Conservation (phyloP, 2,888 invertebrate species). For the Dicranocentrus wangi region DNA sequence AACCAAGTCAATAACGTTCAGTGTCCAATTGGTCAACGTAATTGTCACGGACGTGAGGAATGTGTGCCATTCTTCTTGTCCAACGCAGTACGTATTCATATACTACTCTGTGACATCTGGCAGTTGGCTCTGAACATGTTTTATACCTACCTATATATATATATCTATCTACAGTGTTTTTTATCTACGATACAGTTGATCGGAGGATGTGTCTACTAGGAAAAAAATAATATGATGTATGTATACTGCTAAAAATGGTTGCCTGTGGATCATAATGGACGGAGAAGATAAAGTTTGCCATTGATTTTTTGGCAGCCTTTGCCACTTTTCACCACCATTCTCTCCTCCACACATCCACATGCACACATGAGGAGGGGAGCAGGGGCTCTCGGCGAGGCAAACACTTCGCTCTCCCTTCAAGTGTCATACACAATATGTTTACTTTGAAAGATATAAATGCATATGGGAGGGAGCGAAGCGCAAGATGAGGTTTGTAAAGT, state of each 20-base stretch:
- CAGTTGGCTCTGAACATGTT: too few species aligned
- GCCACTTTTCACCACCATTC: conserved; percentile 3
- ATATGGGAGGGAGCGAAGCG: not conserved
- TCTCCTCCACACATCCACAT: not conserved
- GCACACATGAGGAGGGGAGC: not conserved
- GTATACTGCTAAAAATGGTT: too few species aligned
- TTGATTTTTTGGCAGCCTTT: conserved; percentile 62
- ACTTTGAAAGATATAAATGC: not conserved
- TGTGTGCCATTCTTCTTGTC: conserved; percentile 32
- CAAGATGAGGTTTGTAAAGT: not conserved
- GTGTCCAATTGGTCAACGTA: conserved; percentile 54
- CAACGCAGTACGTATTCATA: too few species aligned
- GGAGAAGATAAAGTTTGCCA: conserved; percentile 49
- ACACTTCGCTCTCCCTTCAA: too few species aligned
- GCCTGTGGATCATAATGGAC: conserved; percentile 36
- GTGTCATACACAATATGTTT: conserved; percentile 39
- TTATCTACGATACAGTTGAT: too few species aligned
- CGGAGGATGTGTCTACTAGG: too few species aligned
- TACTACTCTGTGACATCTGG: too few species aligned
- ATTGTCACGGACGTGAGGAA: conserved; percentile 55
- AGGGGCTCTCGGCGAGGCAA: too few species aligned
- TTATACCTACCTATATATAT: too few species aligned
- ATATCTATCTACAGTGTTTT: too few species aligned
- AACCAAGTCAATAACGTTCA: conserved; percentile 53
- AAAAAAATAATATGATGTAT: too few species aligned